Evolutionary conservation across 2,797 vertebrate genomes (phyloP), one percentile per base, ranked within the genome.

Genomic region (Tolypeutes matacus): DNA sequence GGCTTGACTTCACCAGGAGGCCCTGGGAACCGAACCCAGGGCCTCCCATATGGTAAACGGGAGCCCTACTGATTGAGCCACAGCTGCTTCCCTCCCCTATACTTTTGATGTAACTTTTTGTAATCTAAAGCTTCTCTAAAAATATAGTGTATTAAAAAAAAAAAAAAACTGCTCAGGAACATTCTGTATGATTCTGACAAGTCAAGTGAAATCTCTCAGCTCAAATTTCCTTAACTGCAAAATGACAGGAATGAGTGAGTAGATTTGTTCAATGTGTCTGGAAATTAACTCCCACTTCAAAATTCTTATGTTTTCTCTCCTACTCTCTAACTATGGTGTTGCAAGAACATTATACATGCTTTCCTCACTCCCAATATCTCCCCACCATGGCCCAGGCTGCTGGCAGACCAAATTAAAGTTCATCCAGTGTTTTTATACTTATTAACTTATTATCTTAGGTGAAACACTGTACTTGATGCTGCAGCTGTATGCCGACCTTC

Each of bases 101-200:
- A 11, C 46, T 46, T 46, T 46, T 46, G 46, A 46, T 46, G 8
- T 46, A 46, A 46, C 46, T 46, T 46, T 11, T 46, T 46, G 46
- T 9, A 46, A 46, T 46, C 46, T 46, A 46, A 46, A 46, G 46
- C 46, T 46, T 46, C 46, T 46, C 46, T 46, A 11, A 46, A 46
- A 46, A 46, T 46, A 46, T 46, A 46, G 46, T 11, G 9, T 46
- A 46, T 46, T 46, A 46, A 46, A 46, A 46, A 46, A 46, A 46
- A 46, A n/a, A n/a, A n/a, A n/a, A 83, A 91, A 67, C 20, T 60
- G 42, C 42, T 69, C 29, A 86, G 14, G 53, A 53, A 76, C 70
- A 80, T 92, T 88, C 46, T 86, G 1, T 87, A 11, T 65, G 72
- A 90, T 86, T 73, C 23, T 86, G 46, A n/a, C 29, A 58, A 80